Conservation (phyloP, 2,113 vertebrate species). For the Brachypodius melanocephalos region DNA sequence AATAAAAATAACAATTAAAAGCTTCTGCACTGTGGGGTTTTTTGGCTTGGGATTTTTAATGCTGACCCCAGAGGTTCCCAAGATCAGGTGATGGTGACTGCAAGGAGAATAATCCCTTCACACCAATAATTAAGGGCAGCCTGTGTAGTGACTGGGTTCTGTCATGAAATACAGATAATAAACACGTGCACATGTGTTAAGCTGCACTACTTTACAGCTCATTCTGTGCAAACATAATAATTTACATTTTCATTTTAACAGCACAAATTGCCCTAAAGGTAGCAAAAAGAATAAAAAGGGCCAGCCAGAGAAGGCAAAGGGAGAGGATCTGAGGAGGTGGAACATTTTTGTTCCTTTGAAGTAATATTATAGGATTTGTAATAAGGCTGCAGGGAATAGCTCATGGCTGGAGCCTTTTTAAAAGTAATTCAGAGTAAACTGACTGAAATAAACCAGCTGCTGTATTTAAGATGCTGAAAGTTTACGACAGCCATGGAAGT, state of each 20-base stretch:
- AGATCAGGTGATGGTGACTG: conserved; percentile 67
- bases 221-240: conserved; percentile 76
- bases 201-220: conserved; percentile 81
- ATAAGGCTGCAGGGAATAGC: conserved; percentile 75
- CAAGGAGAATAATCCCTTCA: conserved; percentile 75
- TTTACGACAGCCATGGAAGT: conserved; percentile 59
- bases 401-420: conserved; percentile 67
- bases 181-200: conserved; percentile 81
- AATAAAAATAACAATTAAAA: conserved; percentile 62
- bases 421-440: conserved; percentile 73
- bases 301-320: conserved; percentile 59
- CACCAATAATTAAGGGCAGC: conserved; percentile 80
- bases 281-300: conserved; percentile 67
- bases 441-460: conserved; percentile 76
- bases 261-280: conserved; percentile 72
- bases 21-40: conserved; percentile 24
- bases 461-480: conserved; percentile 61
- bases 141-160: conserved; percentile 69
- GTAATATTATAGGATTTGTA: conserved; percentile 76
- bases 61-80: conserved; percentile 56
- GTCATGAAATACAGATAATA: conserved; percentile 81
- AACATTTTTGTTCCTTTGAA: conserved; percentile 79
- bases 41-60: conserved; percentile 54
- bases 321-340: conserved; percentile 72
- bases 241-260: conserved; percentile 79